A percentile compares a stretch with the other conserved stretches of the same genome.
Conservation (phyloP, 2,888 invertebrate genomes). For the Rhagonycha lutea region DNA sequence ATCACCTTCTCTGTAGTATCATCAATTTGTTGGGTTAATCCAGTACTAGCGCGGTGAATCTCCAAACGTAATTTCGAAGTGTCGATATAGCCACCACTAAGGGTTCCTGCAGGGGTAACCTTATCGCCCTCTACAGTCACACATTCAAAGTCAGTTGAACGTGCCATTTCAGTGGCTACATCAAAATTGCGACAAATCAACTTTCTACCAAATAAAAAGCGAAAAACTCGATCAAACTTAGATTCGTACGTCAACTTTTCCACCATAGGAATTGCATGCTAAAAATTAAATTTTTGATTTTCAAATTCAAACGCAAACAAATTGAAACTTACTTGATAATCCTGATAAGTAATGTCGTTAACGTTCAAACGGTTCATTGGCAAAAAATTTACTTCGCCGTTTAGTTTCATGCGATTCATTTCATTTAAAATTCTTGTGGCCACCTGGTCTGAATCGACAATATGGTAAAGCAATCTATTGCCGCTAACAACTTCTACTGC, state of each 20-base stretch:
- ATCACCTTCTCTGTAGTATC: slow-evolving; percentile 77
- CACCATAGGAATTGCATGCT: slow-evolving; percentile 99
- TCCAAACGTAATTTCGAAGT: slow-evolving; percentile 90
- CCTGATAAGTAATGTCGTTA: slow-evolving; percentile 68
- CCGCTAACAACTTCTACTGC: slow-evolving; percentile 94
- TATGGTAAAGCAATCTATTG: slow-evolving; percentile 93
- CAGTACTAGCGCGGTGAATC: slow-evolving; percentile 89
- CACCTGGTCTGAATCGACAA: slow-evolving; percentile 95
- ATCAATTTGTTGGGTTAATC: slow-evolving; percentile 78
- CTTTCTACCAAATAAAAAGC: slow-evolving; percentile 97
- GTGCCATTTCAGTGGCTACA: slow-evolving; percentile 92
- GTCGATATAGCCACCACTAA: slow-evolving; percentile 99
- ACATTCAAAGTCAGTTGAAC: slow-evolving; percentile 96
- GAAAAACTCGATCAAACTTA: slow-evolving; percentile 89
- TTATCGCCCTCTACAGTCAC: slow-evolving; percentile 97
- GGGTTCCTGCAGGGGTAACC: slow-evolving; percentile 93
- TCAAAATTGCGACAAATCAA: slow-evolving; percentile 97
- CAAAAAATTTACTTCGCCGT: slow-evolving; percentile 99
- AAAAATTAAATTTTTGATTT: slow-evolving; percentile 37
- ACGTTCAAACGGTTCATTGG: slow-evolving; percentile 91
- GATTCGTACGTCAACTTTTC: slow-evolving; percentile 86
- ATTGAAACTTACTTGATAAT: slow-evolving; percentile 60
- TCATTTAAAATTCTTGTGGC: slow-evolving; percentile 97
- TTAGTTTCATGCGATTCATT: slow-evolving; percentile 94
- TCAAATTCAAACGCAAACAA: neutral